Evolutionary conservation across 2,888 invertebrate genomes (phyloP), one percentile per base, ranked within the genome.

Genomic region (Protophormia terraenovae): DNA sequence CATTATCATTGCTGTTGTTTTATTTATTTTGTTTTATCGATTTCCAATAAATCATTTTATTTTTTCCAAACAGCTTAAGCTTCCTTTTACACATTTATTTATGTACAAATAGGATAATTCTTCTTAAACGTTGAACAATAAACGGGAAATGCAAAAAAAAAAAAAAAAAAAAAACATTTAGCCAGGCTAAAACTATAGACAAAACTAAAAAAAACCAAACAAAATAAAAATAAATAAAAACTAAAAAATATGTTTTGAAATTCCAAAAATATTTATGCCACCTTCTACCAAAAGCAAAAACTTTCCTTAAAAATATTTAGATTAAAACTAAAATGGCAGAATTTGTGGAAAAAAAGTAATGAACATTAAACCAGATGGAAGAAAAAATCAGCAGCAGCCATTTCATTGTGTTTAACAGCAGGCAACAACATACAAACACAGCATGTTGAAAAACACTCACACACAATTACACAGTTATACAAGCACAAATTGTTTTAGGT

Each of bases 401-500:
- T 67, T 69, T 60, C 27, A 27, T 73, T 58, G 27, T 58, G 67
- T 67, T 67, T 75, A 66, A 60, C 73, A 73, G 73, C 67, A 81
- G 55, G 80, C 45, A 50, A 41, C 47, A 53, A 60, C 53, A 47
- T 60, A 60, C 64, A 80, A 80, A 60, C 80, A 73, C 84, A 77
- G 76, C 80, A 72, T 58, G 76, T 16, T 76, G 14, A 16, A 47
- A 7, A 12, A 55, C 41, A 69, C 66, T 72, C 72, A 32, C 72
- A 53, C 14, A 58, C 22, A 58, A 58, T 53, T 53, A 66, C 55
- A 55, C 71, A 64, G 75, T 66, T 80, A 72, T 60, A 58, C 32
- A 71, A 32, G 38, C 47, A 55, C n/a, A 76, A 84, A 77, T 81
- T 60, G 76, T 75, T 83, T 58, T 38, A 62, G 78, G 38, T 71